These are phyloP conservation scores for Dreissena rostriformis DNA, from an alignment of 1,140 invertebrate genomes.

Conservation along the genomic window DNA sequence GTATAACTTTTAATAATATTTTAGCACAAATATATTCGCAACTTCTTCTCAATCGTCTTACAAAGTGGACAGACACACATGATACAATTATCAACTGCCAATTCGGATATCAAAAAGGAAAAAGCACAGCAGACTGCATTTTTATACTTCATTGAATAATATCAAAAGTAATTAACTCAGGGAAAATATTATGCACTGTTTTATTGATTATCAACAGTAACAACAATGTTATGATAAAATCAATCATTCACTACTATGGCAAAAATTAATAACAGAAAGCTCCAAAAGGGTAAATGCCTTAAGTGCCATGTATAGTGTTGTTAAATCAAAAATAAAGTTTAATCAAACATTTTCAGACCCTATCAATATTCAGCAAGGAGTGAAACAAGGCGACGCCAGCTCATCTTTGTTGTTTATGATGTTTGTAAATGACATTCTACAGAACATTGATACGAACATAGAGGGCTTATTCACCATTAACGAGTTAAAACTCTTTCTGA, in stretches of 20 bases:
- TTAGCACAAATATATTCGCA: conserved; percentile 28
- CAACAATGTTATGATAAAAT: background rate
- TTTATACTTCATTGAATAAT: conserved; percentile 31
- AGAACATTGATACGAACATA: background rate
- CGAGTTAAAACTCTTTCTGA: conserved; percentile 4
- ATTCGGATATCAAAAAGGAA: conserved; percentile 19
- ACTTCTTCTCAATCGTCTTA: conserved; percentile 15
- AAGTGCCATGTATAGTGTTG: background rate
- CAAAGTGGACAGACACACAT: conserved; percentile 7
- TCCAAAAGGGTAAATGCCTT: background rate
- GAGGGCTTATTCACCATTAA: conserved; percentile 3
- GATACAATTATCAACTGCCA: conserved; percentile 14
- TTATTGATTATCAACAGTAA: too few relatives aligned
- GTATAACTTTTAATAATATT: conserved; percentile 12
- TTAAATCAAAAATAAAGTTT: background rate
- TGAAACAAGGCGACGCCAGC: conserved; percentile 4
- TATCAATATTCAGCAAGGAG: background rate
- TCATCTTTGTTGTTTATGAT: background rate
- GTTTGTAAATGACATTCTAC: too few relatives aligned
- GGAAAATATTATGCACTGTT: background rate
- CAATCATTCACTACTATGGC: background rate
- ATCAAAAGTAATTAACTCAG: background rate
- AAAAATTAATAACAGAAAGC: background rate
- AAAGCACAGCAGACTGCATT: conserved; percentile 19
- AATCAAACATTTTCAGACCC: background rate